Base-by-base conservation (phyloP, 2,113 vertebrate genomes). In the Panurus biarmicus region DNA sequence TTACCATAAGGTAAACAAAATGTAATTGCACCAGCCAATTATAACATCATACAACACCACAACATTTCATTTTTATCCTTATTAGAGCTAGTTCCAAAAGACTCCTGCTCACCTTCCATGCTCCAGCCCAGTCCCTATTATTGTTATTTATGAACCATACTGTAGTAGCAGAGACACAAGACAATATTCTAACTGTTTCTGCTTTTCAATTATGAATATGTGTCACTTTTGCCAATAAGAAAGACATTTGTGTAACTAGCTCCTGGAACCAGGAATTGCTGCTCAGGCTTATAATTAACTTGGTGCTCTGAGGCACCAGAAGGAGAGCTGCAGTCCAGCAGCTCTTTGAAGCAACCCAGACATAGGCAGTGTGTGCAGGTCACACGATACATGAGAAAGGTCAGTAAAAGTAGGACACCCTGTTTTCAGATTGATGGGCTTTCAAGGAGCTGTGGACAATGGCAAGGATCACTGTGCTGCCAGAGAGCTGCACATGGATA, bases 201-300 rank as follows among this genome's bases (percentile, higher is more conserved):
- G 28, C 67, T 93, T 83, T 93, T 93, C 82, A 83, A 83, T 95
- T 95, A 90, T 73, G 65, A 94, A 80, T 90, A 58, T 58, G 42
- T 93, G 67, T 66, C 78, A 58, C 69, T 87, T 95, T 75, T 78
- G 48, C 87, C 61, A 94, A 14, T 80, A 89, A 80, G 75, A 87
- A 91, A 93, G 22, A 6, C 44, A 80, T 91, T 94, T 95, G 56
- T 64, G 60, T 80, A 78, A 89, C 69, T 72, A 64, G 67, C 62
- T 91, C 40, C 67, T 60, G 75, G 36, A 95, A 86, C n/a, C 20
- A 84, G 57, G 60, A 91, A 78, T 86, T 93, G 65, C 60, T 61
- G 50, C 65, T 95, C 48, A 28, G 56, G 85, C 61, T 95, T 90
- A 56, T 71, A 93, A 90, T 67, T 79, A 91, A 81, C 69, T 66